A percentile compares a stretch with the other conserved stretches of the same genome.
These are phyloP conservation scores for Ammospiza nelsoni DNA, from an alignment of 2,113 vertebrate genomes.

Conservation along the genomic window DNA sequence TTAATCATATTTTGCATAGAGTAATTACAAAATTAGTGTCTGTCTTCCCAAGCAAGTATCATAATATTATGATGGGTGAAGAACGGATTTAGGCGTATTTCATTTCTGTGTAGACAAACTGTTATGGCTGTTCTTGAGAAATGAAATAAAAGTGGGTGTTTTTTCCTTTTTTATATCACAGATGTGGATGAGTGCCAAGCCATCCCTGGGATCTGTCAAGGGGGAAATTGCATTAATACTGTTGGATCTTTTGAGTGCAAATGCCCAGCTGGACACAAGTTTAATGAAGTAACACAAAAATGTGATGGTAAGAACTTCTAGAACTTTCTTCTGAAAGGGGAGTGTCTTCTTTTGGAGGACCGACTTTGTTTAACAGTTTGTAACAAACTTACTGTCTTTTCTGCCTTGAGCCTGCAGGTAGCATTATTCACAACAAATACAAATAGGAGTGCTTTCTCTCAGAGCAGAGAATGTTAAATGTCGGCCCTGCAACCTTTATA, in stretches of 20 bases:
- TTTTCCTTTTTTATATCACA: slow-evolving; percentile 71
- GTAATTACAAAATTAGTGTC: slow-evolving; percentile 42
- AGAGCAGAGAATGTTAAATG: slow-evolving; percentile 22
- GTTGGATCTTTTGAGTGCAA: slow-evolving; percentile 99
- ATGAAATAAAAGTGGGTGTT: slow-evolving; percentile 46
- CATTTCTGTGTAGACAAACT: slow-evolving; percentile 45
- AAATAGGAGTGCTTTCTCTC: not conserved
- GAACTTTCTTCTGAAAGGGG: not conserved
- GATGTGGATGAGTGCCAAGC: slow-evolving; percentile 99
- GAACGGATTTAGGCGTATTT: slow-evolving; percentile 21
- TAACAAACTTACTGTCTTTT: slow-evolving; percentile 3
- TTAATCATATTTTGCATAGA: slow-evolving; percentile 43
- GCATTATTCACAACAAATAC: not conserved
- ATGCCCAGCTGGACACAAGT: slow-evolving; percentile 97
- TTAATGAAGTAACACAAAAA: slow-evolving; percentile 97
- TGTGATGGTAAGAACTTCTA: slow-evolving; percentile 90
- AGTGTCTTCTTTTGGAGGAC: not conserved
- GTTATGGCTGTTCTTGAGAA: slow-evolving; percentile 51
- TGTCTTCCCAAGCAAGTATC: slow-evolving; percentile 12
- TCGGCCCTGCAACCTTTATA: slow-evolving; percentile 29
- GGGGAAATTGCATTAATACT: slow-evolving; percentile 98
- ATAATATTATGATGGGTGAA: slow-evolving; percentile 29
- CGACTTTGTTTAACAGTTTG: slow-evolving; percentile 13
- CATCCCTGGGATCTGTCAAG: slow-evolving; percentile 97
- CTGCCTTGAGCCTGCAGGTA: not conserved